Evolutionary conservation across 2,888 invertebrate genomes (phyloP), one percentile per base, ranked within the genome.

Genomic region (Ophioninae sp.): DNA sequence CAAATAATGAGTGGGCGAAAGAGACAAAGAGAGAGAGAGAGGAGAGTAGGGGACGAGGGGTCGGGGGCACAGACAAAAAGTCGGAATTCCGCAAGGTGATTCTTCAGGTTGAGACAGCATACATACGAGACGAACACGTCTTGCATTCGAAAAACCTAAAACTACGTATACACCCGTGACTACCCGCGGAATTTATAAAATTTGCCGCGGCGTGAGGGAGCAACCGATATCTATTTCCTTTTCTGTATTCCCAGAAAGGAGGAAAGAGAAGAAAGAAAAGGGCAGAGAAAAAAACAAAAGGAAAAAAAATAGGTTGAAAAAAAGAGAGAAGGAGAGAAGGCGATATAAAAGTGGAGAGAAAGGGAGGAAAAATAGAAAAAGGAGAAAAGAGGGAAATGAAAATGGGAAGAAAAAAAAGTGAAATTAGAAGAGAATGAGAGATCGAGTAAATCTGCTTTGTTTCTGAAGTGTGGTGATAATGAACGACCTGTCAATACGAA

Each of bases 171-270:
- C 22, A 44, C 22, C 13, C 22, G 23, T 44, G 41, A 17, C 13
- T 44, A 22, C 44, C 41, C 67, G 41, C 10, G 44, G 82, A 84
- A 83, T 76, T 74, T 77, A 84, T 76, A 69, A 79, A 59, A 68
- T 56, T 69, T 69, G 68, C 39, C 73, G 71, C 44, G 51, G 63
- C 30, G 76, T 58, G 76, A 67, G 59, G 68, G 59, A 78, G 69
- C 75, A 51, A 69, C 74, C 65, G 81, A 83, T 83, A 81, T 78
- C 78, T 74, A 81, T 83, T 83, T 71, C 65, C 74, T 78, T 78
- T 77, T 83, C 23, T 61, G 56, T 56, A 41, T 68, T 79, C 65
- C 20, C 61, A 39, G 10, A 39, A 63, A n/a, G 61, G n/a, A 22
- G 51, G 17, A 44, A 65, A 68, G 75, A 64, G 67, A 9, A 58